Conservation (phyloP, 1,140 invertebrate genomes). For the Papilio aristodemus region DNA sequence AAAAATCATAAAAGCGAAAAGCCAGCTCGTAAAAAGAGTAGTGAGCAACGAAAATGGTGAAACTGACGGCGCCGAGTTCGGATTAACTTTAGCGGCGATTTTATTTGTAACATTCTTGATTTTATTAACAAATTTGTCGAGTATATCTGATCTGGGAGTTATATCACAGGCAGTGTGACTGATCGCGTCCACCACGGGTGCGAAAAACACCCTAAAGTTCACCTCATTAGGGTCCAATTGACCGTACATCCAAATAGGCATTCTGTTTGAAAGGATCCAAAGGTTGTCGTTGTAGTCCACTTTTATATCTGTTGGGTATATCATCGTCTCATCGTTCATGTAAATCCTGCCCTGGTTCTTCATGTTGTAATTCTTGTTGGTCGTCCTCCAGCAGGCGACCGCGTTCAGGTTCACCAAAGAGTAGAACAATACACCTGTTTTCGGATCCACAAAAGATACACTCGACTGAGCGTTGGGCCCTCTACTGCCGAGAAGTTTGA, state of each 20-base stretch:
- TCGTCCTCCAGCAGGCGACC: slow-evolving; percentile 89
- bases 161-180: slow-evolving; percentile 85
- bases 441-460: slow-evolving; percentile 86
- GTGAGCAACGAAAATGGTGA: slow-evolving; percentile 44
- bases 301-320: slow-evolving; percentile 90
- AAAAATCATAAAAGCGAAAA: slow-evolving; percentile 37
- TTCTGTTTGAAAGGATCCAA: slow-evolving; percentile 87
- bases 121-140: slow-evolving; percentile 76
- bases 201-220: slow-evolving; percentile 87
- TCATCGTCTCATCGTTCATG: slow-evolving; percentile 85
- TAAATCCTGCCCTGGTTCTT: slow-evolving; percentile 86
- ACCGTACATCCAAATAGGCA: slow-evolving; percentile 86
- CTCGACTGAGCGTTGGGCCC: slow-evolving; percentile 87
- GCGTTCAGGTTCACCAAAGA: slow-evolving; percentile 87
- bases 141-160: slow-evolving; percentile 77
- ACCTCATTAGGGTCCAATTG: slow-evolving; percentile 83
- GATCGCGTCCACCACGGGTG: slow-evolving; percentile 84
- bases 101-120: slow-evolving; percentile 68
- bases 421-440: slow-evolving; percentile 88
- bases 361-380: slow-evolving; percentile 83
- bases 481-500: slow-evolving; percentile 85
- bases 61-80: slow-evolving; percentile 40
- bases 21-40: slow-evolving; percentile 42
- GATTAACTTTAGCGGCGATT: slow-evolving; percentile 55
- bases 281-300: slow-evolving; percentile 86